Evolutionary conservation across 2,888 invertebrate species (phyloP), one percentile per base, ranked within the genome.

Genomic region (Tetramorium bicarinatum): DNA sequence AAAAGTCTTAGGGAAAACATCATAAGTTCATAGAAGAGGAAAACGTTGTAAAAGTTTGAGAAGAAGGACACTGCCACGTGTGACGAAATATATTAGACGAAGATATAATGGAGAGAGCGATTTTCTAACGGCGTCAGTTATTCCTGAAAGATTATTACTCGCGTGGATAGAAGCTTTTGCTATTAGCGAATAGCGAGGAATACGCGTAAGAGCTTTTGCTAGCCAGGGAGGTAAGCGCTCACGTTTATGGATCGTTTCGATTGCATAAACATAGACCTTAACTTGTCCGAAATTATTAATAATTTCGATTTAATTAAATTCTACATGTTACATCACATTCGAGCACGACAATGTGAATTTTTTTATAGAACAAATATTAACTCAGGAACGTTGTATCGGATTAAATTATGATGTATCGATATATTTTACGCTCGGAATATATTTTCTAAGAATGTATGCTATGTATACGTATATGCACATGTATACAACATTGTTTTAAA

Each of bases 341-440:
- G 8, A n/a, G 15, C 7, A 34, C 34, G 18, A 38, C 25, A 38
- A 25, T 54, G 54, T 41, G n/a, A 41, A 77, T n/a, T 7, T 77
- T n/a, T 77, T 77, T 54, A 85, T 84, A 87, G 62, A 88, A 86
- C 80, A 85, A 85, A 89, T 87, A 85, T 89, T 88, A 84, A 86
- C 91, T 89, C 91, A 90, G 89, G 91, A 87, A 88, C 49, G 76
- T 82, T 6, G 52, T 49, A 44, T 75, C 56, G 41, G 54, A 41
- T 41, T 56, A 41, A 56, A 56, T 84, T 54, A 82, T 29, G 69
- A 74, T 83, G 74, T 56, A 88, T 62, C 85, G 62, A 82, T 80
- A 90, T 85, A 85, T 84, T 85, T 86, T 88, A 82, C 66, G 84
- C 18, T 64, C 7, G 47, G 25, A 72, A 79, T 82, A 86, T 87